These are phyloP conservation scores for Pachycephala philippinensis DNA, from an alignment of 2,113 vertebrate genomes.

Conservation along the genomic window DNA sequence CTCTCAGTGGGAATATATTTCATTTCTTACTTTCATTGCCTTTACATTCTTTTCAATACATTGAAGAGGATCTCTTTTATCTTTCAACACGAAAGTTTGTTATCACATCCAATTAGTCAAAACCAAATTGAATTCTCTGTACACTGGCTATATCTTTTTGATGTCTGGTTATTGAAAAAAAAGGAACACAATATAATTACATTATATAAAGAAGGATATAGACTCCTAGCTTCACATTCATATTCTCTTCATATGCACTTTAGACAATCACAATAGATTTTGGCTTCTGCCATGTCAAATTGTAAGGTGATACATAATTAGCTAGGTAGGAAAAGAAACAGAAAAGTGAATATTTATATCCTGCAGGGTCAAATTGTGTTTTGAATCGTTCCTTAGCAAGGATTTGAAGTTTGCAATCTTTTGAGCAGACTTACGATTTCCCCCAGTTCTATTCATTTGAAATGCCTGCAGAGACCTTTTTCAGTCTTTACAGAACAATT, in stretches of 20 bases:
- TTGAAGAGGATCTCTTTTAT: not conserved
- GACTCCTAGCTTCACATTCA: not conserved
- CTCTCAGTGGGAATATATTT: not conserved
- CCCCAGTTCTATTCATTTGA: conserved; percentile 10
- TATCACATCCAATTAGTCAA: conserved; percentile 19
- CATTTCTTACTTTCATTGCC: not conserved
- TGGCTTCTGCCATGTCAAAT: not conserved
- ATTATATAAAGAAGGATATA: not conserved
- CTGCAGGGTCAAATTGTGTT: not conserved
- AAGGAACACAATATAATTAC: not conserved
- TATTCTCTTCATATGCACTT: not conserved
- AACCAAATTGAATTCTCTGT: conserved; percentile 10
- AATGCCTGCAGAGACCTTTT: conserved; percentile 25
- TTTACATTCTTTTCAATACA: not conserved
- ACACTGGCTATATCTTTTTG: not conserved
- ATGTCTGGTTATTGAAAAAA: not conserved
- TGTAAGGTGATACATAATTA: conserved; percentile 28
- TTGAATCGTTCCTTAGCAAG: not conserved
- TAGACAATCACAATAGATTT: not conserved
- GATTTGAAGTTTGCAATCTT: not conserved
- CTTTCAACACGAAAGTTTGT: not conserved
- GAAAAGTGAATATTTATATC: conserved; percentile 26
- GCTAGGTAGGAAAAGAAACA: not conserved
- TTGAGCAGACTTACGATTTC: not conserved
- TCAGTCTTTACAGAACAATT: conserved; percentile 19